Evolutionary conservation across 2,113 vertebrate species (phyloP), one percentile per base, ranked within the genome.

Genomic region (Maccullochella peelii): DNA sequence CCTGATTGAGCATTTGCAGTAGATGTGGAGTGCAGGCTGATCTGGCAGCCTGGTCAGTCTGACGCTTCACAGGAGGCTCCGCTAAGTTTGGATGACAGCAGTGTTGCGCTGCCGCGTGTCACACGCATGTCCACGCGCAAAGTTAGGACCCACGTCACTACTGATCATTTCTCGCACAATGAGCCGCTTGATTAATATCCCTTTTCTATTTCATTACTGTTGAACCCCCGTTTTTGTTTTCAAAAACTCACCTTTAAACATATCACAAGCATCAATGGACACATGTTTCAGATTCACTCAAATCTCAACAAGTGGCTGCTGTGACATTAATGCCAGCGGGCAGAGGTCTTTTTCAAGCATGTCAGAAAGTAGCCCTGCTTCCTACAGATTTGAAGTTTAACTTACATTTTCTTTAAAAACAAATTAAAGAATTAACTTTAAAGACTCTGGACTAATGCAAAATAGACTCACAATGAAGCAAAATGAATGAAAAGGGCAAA

Each of bases 41-140:
- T 73, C 20, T 85, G 80, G 44, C 65, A 61, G 79, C 66, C 61
- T 57, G 63, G 67, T 78, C 80, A 73, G 71, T 50, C 47, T 77
- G 86, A 69, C 63, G 76, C 83, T 52, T 73, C 66, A 69, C 76
- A 11, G 59, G 73, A 68, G 54, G 77, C 54, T 86, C 73, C 62
- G 20, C 62, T 14, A 86, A 93, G 52, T 91, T 90, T 83, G 65
- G 68, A 67, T 89, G 71, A 68, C 81, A 88, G 69, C 82, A 65
- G 81, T 83, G 78, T 78, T 73, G 76, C 38, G 42, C 67, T 44
- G 83, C 58, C 8, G 81, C 50, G 44, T 77, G 86, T 73, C 75
- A 77, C 77, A 42, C 66, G 55, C 73, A 50, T 42, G 87, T 81
- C 42, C 89, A 79, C 74, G 80, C 71, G 66, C 74, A 49, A 80